These are phyloP conservation scores for Petromus typicus DNA, from an alignment of 2,113 vertebrate species.

Conservation along the genomic window DNA sequence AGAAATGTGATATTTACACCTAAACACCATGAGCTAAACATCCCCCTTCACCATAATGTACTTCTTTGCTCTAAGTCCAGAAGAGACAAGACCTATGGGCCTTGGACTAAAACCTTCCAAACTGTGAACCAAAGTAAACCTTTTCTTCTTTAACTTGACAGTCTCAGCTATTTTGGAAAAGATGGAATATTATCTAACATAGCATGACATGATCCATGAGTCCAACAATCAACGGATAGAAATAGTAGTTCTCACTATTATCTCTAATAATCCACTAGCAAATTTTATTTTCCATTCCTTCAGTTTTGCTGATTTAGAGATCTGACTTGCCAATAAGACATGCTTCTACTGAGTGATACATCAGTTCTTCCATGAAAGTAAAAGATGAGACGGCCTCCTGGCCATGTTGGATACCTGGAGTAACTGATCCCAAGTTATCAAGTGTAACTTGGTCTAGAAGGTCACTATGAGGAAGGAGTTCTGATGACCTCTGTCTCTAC, in stretches of 20 bases:
- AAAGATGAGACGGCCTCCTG: not conserved
- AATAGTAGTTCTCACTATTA: not conserved
- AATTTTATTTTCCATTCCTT: not conserved
- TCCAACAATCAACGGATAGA: not conserved
- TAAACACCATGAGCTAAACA: not conserved
- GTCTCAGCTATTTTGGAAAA: not conserved
- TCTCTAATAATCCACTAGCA: not conserved
- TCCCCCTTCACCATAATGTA: not conserved
- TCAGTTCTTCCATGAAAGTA: not conserved
- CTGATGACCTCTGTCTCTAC: not conserved
- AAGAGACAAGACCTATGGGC: not conserved
- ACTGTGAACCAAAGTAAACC: not conserved
- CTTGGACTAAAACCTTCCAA: not conserved
- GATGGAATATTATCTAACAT: not conserved
- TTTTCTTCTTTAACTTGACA: not conserved
- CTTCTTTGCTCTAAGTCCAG: not conserved
- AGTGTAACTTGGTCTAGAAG: constrained; percentile 12
- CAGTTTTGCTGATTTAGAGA: not conserved
- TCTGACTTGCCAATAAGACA: not conserved
- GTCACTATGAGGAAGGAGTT: not conserved
- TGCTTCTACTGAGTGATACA: not conserved
- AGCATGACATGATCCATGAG: not conserved
- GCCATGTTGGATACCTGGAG: not conserved
- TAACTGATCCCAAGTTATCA: not conserved
- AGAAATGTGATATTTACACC: not conserved